Conservation (phyloP, 2,113 vertebrate species). For the Glaucidium brasilianum region DNA sequence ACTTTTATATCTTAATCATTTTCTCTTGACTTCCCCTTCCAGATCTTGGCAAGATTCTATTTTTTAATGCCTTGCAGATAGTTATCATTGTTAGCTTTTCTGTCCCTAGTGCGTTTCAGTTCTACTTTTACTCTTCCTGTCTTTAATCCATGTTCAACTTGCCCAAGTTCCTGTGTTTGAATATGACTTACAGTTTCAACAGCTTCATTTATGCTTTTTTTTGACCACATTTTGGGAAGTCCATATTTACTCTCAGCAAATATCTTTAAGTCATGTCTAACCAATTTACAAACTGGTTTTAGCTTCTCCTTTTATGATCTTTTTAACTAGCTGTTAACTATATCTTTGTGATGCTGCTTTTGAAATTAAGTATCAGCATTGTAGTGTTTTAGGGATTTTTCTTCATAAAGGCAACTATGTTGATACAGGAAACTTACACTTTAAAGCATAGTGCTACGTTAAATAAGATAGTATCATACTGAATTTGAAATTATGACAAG, state of each 20-base stretch:
- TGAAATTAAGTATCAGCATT: not conserved
- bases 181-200: not conserved
- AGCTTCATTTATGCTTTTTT: not conserved
- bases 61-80: not conserved
- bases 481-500: not conserved
- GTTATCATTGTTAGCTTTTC: not conserved
- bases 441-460: not conserved
- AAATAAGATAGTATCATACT: not conserved
- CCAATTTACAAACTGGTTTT: not conserved
- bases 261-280: not conserved
- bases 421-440: not conserved
- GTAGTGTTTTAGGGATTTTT: not conserved
- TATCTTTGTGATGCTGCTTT: not conserved
- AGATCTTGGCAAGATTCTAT: slow-evolving; percentile 2
- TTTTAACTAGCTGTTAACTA: not conserved
- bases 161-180: not conserved
- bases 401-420: not conserved
- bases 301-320: not conserved
- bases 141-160: not conserved
- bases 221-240: not conserved
- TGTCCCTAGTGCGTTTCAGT: not conserved
- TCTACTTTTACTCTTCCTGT: not conserved
- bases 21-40: not conserved
- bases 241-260: not conserved
- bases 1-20: not conserved